Evolutionary conservation across 2,888 invertebrate genomes (phyloP).

Genomic region (Heteromurus nitidus): DNA sequence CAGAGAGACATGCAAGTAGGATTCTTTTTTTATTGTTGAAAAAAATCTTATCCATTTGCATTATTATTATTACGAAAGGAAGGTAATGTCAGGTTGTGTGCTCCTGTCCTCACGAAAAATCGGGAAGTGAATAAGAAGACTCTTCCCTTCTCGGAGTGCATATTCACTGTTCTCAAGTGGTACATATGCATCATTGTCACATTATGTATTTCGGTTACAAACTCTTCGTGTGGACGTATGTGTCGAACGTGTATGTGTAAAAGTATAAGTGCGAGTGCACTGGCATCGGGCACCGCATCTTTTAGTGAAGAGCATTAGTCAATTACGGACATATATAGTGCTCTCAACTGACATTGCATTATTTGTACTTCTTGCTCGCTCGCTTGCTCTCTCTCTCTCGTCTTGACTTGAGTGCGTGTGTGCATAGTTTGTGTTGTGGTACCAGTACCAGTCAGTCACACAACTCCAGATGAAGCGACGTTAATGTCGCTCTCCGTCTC

Average conservation of each 20-base stretch:
- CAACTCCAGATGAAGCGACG: slow-evolving; percentile 11
- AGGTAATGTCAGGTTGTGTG: background rate
- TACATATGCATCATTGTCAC: too few species aligned
- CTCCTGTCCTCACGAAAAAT: slow-evolving; percentile 2
- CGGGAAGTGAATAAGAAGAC: background rate
- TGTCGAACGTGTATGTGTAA: too few species aligned
- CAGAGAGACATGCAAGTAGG: background rate
- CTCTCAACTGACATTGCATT: background rate
- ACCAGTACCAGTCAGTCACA: slow-evolving; percentile 6
- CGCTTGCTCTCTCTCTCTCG: too few species aligned
- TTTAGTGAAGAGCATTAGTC: background rate
- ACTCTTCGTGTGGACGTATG: too few species aligned
- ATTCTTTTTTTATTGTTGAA: background rate
- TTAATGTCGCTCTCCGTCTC: background rate
- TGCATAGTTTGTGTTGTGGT: slow-evolving; percentile 8
- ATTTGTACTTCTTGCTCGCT: too few species aligned
- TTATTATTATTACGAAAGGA: background rate
- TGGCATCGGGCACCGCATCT: background rate
- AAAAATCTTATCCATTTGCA: slow-evolving; percentile 20
- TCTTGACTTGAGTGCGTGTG: background rate
- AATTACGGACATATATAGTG: background rate
- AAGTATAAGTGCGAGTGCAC: background rate
- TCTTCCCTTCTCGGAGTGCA: background rate
- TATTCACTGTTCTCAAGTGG: too few species aligned
- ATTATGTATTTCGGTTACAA: too few species aligned